These are phyloP conservation scores for Oceanodroma leucorhoa DNA, from an alignment of 2,797 vertebrate species.

Conservation along the genomic window DNA sequence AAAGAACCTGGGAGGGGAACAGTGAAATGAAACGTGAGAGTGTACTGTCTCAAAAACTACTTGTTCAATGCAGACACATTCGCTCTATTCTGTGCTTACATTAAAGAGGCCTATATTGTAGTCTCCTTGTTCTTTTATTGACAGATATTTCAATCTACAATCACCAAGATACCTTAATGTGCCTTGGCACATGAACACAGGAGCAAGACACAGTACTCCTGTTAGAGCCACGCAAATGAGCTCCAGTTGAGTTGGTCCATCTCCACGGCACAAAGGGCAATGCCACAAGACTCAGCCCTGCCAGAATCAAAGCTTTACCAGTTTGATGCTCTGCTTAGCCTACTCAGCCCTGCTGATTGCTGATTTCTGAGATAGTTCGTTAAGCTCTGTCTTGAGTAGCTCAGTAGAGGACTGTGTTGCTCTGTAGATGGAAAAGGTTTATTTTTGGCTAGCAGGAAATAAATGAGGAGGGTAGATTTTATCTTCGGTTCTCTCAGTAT, in stretches of 20 bases:
- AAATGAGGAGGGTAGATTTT: neutral
- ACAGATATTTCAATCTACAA: neutral
- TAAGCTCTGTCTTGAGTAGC: neutral
- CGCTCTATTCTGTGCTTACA: neutral
- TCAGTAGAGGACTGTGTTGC: neutral
- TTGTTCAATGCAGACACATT: neutral
- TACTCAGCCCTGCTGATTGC: neutral
- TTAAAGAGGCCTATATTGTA: neutral
- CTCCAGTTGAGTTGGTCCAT: neutral
- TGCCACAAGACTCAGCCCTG: neutral
- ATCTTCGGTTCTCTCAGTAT: neutral
- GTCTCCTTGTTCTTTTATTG: neutral
- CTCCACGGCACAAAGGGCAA: neutral
- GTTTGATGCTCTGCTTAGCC: neutral
- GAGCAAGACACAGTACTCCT: neutral
- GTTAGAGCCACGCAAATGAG: neutral
- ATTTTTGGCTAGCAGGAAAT: neutral
- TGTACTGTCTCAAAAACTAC: neutral
- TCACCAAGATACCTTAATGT: neutral
- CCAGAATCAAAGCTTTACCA: neutral
- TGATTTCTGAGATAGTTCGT: neutral
- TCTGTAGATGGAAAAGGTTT: neutral
- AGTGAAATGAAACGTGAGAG: neutral
- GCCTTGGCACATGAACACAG: neutral
- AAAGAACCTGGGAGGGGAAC: neutral